These are phyloP conservation scores for Nephrotoma appendiculata DNA, from an alignment of 2,888 invertebrate species.

Conservation along the genomic window DNA sequence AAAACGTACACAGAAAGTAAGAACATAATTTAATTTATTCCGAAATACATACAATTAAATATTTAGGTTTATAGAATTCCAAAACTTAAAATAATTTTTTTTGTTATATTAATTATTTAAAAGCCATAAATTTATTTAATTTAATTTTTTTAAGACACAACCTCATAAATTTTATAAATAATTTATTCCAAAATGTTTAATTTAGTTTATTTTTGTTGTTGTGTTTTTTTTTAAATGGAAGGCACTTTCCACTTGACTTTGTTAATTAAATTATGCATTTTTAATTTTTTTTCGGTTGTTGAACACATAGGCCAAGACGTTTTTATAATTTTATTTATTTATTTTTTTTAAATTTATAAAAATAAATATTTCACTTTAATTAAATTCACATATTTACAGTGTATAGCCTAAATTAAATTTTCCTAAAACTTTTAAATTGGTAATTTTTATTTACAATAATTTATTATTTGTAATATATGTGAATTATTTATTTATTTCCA, in stretches of 20 bases:
- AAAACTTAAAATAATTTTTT: background rate
- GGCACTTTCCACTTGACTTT: slow-evolving; percentile 6
- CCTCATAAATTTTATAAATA: background rate
- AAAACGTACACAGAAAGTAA: background rate
- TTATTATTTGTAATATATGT: background rate
- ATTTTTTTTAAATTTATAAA: background rate
- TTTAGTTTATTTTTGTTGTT: background rate
- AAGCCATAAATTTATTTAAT: background rate
- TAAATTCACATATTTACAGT: background rate
- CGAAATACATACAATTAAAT: background rate
- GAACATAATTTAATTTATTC: background rate
- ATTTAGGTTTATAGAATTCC: background rate
- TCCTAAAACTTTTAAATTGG: background rate
- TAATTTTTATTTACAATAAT: background rate
- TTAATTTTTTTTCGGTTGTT: background rate
- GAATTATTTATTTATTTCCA: background rate
- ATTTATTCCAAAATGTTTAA: background rate
- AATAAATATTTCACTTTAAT: background rate
- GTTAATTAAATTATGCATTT: background rate
- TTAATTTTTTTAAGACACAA: background rate
- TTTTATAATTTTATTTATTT: background rate
- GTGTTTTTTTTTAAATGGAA: slow-evolving; percentile 4
- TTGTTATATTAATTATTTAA: background rate
- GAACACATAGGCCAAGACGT: slow-evolving; percentile 3
- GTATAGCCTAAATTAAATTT: background rate